Base-by-base conservation (phyloP, 1,140 invertebrate species). In the Pseudoatta argentina region DNA sequence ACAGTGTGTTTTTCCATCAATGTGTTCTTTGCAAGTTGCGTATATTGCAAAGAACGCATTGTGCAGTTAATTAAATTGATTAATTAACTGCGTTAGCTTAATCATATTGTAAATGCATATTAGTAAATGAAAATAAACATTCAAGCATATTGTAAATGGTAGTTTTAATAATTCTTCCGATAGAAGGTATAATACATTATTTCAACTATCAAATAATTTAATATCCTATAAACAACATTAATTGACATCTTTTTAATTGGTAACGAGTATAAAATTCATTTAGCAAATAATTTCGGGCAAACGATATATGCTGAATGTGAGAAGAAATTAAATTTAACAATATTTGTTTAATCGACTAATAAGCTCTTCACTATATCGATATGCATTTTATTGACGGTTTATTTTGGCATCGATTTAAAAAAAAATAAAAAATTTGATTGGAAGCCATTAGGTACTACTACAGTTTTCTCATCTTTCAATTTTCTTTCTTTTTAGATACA, bases 241-340 rank as follows among this genome's bases (percentile, higher is more conserved):
- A 66, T 51, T 66, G 44, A 61, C 12, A 53, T 78, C 48, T 78
- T 78, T 78, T 78, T 66, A 66, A 78, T 66, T 78, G 27, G 16
- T 34, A 34, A 78, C 76, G 66, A 64, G 24, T 78, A 78, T 39
- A 67, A 61, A 67, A 78, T 78, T 78, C 18, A 78, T 78, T 78
- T 30, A 53, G 18, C 24, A 16, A 66, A 66, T 78, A 78, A 51
- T 78, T 78, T 30, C n/a, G 34, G 27, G 21, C 27, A 21, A 61
- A 78, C 10, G 51, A 34, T 51, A 66, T 34, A 61, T 3, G 75
- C 39, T 30, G 44, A 51, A 53, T 21, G 27, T 6, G 59, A 78
- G 18, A 14, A 63, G 57, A 78, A 78, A 53, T 67, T 67, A 76
- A 57, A 76, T 59, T 48, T 44, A 30, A 24, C 18, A 39, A 39